These are phyloP conservation scores for Oncorhynchus keta DNA, from an alignment of 2,113 vertebrate genomes.

Conservation along the genomic window DNA sequence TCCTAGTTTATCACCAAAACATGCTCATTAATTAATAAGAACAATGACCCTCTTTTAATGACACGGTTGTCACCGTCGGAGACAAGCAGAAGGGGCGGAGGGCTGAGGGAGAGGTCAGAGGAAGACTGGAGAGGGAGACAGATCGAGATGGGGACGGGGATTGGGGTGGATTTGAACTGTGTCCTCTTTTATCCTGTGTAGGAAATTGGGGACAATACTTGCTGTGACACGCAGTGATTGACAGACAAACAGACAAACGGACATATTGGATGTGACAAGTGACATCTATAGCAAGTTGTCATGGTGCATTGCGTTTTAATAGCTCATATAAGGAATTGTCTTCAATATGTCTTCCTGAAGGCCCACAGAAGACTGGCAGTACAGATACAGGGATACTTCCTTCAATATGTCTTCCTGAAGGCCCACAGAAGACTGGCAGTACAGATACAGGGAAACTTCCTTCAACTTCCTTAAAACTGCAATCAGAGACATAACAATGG, in stretches of 20 bases:
- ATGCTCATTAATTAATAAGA: conserved; percentile 76
- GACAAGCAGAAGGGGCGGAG: conserved; percentile 12
- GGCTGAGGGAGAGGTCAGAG: conserved; percentile 13
- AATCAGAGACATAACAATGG: too few species aligned
- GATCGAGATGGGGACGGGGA: too few species aligned
- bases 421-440: too few species aligned
- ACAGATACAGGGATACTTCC: too few species aligned
- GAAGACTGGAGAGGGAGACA: background rate
- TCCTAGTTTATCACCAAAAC: conserved; percentile 65
- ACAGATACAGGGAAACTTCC: too few species aligned
- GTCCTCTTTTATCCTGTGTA: background rate
- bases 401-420: background rate
- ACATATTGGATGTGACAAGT: conserved; percentile 8
- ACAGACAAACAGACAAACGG: conserved; percentile 22
- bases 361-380: too few species aligned
- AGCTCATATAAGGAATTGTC: conserved; percentile 53
- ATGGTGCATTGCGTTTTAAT: conserved; percentile 32
- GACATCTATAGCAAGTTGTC: conserved; percentile 14
- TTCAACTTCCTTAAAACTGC: too few species aligned
- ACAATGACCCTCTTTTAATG: conserved; percentile 73
- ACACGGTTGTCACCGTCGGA: conserved; percentile 45
- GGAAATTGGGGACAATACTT: background rate
- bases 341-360: background rate
- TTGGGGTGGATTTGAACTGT: background rate
- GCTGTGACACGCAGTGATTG: background rate